phyloP scores from a whole-genome alignment of 2,888 invertebrate species.

The Leptinotarsa peninsularis region DNA sequence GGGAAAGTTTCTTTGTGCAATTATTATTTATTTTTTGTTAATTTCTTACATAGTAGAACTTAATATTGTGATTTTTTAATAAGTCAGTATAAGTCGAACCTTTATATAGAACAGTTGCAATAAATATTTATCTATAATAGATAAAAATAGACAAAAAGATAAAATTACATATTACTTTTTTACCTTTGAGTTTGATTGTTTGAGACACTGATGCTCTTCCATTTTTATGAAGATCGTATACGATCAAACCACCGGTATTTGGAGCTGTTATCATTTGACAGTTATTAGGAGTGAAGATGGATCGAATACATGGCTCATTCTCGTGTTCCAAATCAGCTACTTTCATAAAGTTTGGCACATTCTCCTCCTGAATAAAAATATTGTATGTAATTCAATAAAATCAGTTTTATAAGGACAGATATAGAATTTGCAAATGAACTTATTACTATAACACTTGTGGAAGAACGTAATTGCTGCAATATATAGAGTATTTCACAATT shows the following conservation, averaged over 20 bases:
- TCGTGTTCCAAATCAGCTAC: conserved; percentile 58
- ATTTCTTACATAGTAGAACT: too few species aligned
- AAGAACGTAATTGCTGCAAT: too few species aligned
- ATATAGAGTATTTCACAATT: too few species aligned
- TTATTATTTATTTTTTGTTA: too few species aligned
- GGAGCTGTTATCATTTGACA: conserved; percentile 65
- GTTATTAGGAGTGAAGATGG: conserved; percentile 65
- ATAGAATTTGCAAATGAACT: background rate
- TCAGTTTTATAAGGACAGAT: too few species aligned
- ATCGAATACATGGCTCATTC: conserved; percentile 55
- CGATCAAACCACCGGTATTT: conserved; percentile 62
- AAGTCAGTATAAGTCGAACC: too few species aligned
- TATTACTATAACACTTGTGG: background rate
- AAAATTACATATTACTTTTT: conserved; percentile 39
- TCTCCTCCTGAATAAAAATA: conserved; percentile 48
- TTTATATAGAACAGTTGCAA: too few species aligned
- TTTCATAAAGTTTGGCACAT: conserved; percentile 56
- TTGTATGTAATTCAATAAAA: too few species aligned
- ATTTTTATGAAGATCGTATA: conserved; percentile 62
- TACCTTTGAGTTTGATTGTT: conserved; percentile 60
- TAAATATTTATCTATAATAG: too few species aligned
- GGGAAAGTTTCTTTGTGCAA: too few species aligned
- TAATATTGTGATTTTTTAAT: too few species aligned
- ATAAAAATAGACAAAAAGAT: background rate
- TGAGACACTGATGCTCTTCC: conserved; percentile 61